A percentile compares a stretch with the other conserved stretches of the same genome.
Conservation (phyloP, 2,888 invertebrate genomes). For the Hypsopygia costalis region DNA sequence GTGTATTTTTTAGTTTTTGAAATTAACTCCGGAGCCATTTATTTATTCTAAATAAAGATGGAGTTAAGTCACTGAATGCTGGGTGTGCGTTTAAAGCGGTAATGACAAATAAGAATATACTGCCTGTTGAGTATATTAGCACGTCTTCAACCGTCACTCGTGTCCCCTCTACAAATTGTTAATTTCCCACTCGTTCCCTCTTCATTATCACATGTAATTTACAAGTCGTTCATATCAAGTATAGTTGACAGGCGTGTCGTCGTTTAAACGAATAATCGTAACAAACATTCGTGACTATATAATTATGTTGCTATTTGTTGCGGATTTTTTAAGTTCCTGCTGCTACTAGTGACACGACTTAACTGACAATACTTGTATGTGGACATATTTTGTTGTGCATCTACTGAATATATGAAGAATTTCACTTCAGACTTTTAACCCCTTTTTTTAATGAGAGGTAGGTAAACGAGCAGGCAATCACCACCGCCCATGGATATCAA, state of each 20-base stretch:
- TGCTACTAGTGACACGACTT: too few relatives aligned
- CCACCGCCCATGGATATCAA: too few relatives aligned
- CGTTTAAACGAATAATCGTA: not conserved
- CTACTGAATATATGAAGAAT: too few relatives aligned
- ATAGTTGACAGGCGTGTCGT: not conserved
- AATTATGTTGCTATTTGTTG: not conserved
- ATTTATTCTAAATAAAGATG: conserved; percentile 18
- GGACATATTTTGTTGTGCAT: too few relatives aligned
- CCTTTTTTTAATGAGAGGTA: too few relatives aligned
- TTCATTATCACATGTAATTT: conserved; percentile 46
- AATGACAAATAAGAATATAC: not conserved
- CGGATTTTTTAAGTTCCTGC: not conserved
- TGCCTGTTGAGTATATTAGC: conserved; percentile 1
- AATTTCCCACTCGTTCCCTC: conserved; percentile 42
- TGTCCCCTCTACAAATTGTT: conserved; percentile 33
- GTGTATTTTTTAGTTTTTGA: conserved; percentile 37
- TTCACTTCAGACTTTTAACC: too few relatives aligned
- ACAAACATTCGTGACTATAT: not conserved
- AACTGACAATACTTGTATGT: too few relatives aligned
- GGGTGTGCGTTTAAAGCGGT: not conserved
- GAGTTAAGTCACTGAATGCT: not conserved
- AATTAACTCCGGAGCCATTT: conserved; percentile 31
- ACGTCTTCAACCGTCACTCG: conserved; percentile 15
- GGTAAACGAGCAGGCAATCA: too few relatives aligned
- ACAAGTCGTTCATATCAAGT: conserved; percentile 28